Evolutionary conservation across 1,140 invertebrate species (phyloP).

Genomic region (Lepeophtheirus salmonis): DNA sequence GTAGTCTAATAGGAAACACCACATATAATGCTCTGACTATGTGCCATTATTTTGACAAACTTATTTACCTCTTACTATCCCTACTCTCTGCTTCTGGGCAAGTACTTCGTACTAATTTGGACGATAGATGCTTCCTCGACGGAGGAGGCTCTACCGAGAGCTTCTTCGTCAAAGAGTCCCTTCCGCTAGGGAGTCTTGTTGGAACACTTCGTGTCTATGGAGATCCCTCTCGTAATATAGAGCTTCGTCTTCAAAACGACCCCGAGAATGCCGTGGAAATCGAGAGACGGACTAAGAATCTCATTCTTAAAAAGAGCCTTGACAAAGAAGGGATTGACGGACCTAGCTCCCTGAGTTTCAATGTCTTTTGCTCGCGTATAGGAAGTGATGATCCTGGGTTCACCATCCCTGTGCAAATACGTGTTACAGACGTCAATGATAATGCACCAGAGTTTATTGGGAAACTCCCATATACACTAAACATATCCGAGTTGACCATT

Average conservation of each 20-base stretch:
- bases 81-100: neutral
- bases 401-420: slow-evolving; percentile 66
- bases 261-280: slow-evolving; percentile 51
- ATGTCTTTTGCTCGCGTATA: slow-evolving; percentile 57
- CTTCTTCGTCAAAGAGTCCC: slow-evolving; percentile 58
- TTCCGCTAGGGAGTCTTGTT: slow-evolving; percentile 23
- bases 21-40: too few relatives aligned
- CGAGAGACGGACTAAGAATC: slow-evolving; percentile 50
- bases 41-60: too few relatives aligned
- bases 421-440: slow-evolving; percentile 80
- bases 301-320: slow-evolving; percentile 50
- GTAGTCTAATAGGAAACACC: too few relatives aligned
- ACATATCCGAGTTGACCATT: slow-evolving; percentile 65
- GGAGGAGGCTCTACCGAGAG: slow-evolving; percentile 71
- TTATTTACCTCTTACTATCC: too few relatives aligned
- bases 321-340: slow-evolving; percentile 66
- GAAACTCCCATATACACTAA: slow-evolving; percentile 53
- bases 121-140: slow-evolving; percentile 54
- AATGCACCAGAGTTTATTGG: slow-evolving; percentile 64
- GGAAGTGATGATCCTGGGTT: slow-evolving; percentile 55
- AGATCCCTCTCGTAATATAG: slow-evolving; percentile 58
- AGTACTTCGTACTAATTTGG: neutral
- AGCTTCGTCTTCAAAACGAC: slow-evolving; percentile 50
- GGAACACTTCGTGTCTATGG: slow-evolving; percentile 53
- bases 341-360: slow-evolving; percentile 60